Conservation (phyloP, 2,888 invertebrate species). For the Eristalis arbustorum region DNA sequence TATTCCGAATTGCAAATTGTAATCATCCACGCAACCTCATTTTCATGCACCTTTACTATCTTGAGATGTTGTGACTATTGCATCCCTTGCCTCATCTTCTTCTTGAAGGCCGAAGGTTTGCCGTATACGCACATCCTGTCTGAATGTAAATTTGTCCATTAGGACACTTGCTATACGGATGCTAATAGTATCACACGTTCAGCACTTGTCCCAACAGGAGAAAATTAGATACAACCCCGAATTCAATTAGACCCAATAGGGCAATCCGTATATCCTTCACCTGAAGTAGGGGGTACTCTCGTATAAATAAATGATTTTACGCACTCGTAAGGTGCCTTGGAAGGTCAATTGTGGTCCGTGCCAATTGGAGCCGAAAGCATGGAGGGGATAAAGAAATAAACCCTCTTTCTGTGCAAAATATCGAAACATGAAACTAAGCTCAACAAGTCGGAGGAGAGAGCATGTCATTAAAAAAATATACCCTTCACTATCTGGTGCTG, state of each 20-base stretch:
- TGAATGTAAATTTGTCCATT: slow-evolving; percentile 6
- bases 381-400: too few species aligned
- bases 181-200: neutral
- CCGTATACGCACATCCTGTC: neutral
- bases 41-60: neutral
- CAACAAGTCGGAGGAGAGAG: too few species aligned
- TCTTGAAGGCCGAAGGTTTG: neutral
- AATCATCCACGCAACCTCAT: slow-evolving; percentile 3
- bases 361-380: too few species aligned
- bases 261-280: neutral
- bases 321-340: slow-evolving; percentile 10
- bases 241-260: slow-evolving; percentile 16
- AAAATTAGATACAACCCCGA: neutral
- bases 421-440: too few species aligned
- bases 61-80: neutral
- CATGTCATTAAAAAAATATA: too few species aligned
- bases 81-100: neutral
- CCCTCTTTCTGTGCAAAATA: too few species aligned
- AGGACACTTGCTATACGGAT: neutral
- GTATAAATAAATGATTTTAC: slow-evolving; percentile 43
- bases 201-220: neutral
- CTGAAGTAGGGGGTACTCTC: neutral
- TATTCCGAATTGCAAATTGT: slow-evolving; percentile 30
- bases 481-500: too few species aligned
- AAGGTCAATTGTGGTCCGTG: too few species aligned